phyloP scores from a whole-genome alignment of 2,113 vertebrate species.

The Gambusia affinis region DNA sequence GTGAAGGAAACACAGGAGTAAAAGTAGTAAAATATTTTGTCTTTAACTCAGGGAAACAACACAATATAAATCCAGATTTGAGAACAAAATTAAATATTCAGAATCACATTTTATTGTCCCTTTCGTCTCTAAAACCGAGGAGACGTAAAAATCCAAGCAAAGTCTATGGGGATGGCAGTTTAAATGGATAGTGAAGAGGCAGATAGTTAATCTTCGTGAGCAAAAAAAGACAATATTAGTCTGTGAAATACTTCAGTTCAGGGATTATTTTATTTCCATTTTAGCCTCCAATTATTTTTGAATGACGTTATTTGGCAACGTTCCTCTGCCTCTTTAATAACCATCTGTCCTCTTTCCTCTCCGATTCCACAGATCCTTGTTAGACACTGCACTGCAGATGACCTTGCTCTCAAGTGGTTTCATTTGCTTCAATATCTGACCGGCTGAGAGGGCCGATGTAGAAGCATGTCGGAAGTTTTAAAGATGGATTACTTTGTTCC shows the following conservation, averaged over 20 bases:
- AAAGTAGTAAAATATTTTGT: constrained; percentile 20
- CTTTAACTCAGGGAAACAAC: not conserved
- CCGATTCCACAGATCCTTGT: constrained; percentile 18
- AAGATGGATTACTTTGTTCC: not conserved
- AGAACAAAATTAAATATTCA: too few relatives aligned
- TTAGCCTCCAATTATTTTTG: not conserved
- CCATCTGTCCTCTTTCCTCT: constrained; percentile 24
- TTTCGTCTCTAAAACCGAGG: too few relatives aligned
- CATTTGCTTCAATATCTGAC: constrained; percentile 22
- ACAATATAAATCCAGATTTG: too few relatives aligned
- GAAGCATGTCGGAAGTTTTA: constrained; percentile 5
- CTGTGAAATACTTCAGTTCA: not conserved
- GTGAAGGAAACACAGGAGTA: not conserved
- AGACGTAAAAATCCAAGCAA: too few relatives aligned
- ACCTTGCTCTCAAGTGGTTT: constrained; percentile 34
- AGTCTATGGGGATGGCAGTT: too few relatives aligned
- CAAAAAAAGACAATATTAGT: too few relatives aligned
- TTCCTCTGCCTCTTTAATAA: constrained; percentile 8
- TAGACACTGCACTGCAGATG: constrained; percentile 21
- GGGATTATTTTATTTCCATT: not conserved
- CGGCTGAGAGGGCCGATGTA: not conserved
- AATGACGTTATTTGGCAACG: constrained; percentile 2
- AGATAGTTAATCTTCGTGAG: too few relatives aligned
- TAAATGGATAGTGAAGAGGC: too few relatives aligned
- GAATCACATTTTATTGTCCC: too few relatives aligned